These are phyloP conservation scores for Bungarus multicinctus DNA, from an alignment of 2,113 vertebrate species.

Conservation along the genomic window DNA sequence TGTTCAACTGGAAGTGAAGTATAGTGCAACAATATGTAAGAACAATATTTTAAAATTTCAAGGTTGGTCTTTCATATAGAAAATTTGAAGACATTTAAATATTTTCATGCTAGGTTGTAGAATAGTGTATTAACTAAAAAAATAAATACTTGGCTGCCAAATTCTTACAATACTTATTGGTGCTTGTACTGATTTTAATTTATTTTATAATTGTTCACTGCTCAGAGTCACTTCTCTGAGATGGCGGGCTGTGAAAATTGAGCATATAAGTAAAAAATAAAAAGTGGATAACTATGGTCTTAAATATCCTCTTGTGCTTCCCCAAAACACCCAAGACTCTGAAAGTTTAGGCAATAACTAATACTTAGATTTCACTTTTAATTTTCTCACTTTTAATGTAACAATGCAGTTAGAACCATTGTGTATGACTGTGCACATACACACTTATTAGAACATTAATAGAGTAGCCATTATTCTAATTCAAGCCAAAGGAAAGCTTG, in stretches of 20 bases:
- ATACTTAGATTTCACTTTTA: neutral
- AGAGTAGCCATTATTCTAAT: neutral
- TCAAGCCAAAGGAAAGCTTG: neutral
- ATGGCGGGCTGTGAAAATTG: too few relatives aligned
- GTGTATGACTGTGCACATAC: neutral
- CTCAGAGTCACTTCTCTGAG: too few relatives aligned
- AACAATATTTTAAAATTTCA: neutral
- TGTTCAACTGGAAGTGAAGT: neutral
- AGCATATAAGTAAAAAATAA: too few relatives aligned
- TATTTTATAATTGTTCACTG: too few relatives aligned
- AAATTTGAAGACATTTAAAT: neutral
- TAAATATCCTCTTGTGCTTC: neutral
- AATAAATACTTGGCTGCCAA: neutral
- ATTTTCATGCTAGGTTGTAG: neutral
- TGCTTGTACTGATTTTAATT: too few relatives aligned
- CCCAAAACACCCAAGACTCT: neutral
- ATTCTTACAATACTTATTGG: too few relatives aligned
- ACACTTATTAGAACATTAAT: neutral
- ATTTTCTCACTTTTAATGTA: accelerated
- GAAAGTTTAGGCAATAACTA: neutral
- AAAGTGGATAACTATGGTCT: neutral
- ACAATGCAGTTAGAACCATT: neutral
- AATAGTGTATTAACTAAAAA: neutral
- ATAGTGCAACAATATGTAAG: neutral
- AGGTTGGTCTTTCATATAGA: neutral